Evolutionary conservation across 2,888 invertebrate species (phyloP).

Genomic region (Drosophila mimetica): DNA sequence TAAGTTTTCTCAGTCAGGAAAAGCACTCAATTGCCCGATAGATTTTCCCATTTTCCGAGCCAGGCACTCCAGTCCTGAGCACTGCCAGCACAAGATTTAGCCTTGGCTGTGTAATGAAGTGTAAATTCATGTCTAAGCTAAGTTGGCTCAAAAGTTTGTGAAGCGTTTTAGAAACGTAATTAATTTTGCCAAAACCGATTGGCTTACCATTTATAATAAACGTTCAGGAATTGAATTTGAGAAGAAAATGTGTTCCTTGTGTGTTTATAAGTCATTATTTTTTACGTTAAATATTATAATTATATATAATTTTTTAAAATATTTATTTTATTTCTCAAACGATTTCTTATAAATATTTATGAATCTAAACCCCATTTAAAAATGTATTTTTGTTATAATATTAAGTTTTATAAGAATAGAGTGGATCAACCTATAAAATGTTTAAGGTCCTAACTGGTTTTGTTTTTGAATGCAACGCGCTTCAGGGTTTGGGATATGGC

Average conservation of each 20-base stretch:
- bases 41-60: slow-evolving; percentile 15
- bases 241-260: too few relatives aligned
- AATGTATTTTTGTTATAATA: too few relatives aligned
- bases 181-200: neutral
- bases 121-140: neutral
- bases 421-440: too few relatives aligned
- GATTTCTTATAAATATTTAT: too few relatives aligned
- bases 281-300: neutral
- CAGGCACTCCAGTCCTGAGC: neutral
- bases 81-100: neutral
- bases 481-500: too few relatives aligned
- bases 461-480: too few relatives aligned
- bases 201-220: neutral
- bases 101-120: slow-evolving; percentile 20
- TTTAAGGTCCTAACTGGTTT: too few relatives aligned
- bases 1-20: slow-evolving; percentile 31
- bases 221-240: neutral
- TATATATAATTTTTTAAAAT: neutral
- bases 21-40: slow-evolving; percentile 33
- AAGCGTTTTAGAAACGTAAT: slow-evolving; percentile 4
- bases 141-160: slow-evolving; percentile 8
- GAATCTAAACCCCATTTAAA: too few relatives aligned
- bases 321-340: neutral
- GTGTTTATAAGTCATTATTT: too few relatives aligned
- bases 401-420: too few relatives aligned